These are phyloP conservation scores for Darevskia nairensis DNA, from an alignment of 2,797 vertebrate species.

Conservation along the genomic window DNA sequence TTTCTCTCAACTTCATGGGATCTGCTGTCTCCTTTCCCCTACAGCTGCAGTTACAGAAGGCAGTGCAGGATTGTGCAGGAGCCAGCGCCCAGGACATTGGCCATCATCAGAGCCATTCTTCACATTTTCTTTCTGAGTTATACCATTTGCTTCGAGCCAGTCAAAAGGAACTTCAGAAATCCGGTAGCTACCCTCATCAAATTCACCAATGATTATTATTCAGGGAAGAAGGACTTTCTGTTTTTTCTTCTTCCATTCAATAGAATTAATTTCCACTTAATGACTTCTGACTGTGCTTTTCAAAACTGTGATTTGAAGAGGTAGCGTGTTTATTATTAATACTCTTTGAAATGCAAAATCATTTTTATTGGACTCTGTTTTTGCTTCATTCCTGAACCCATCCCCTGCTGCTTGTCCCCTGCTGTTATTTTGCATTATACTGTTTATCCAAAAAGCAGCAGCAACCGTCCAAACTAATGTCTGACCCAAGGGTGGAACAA, in stretches of 20 bases:
- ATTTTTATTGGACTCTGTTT: conserved; percentile 28
- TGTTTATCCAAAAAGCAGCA: conserved; percentile 17
- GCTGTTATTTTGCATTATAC: conserved; percentile 39
- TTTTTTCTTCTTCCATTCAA: not conserved
- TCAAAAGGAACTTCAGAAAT: conserved; percentile 72
- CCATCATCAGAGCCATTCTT: conserved; percentile 4
- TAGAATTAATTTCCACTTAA: conserved; percentile 11
- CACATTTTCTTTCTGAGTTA: conserved; percentile 81
- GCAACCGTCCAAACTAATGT: conserved; percentile 29
- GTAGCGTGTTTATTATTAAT: not conserved
- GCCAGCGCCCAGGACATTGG: conserved; percentile 42
- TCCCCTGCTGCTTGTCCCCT: accelerated
- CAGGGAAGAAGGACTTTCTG: not conserved
- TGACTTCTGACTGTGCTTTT: conserved; percentile 38
- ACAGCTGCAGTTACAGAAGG: conserved; percentile 86
- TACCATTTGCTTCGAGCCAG: conserved; percentile 83
- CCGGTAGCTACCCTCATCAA: not conserved
- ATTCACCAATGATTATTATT: not conserved
- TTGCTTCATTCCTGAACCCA: conserved; percentile 18
- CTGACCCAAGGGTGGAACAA: not conserved
- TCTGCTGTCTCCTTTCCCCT: conserved; percentile 78
- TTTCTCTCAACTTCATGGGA: conserved; percentile 82
- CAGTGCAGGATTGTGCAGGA: conserved; percentile 88
- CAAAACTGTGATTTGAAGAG: conserved; percentile 31
- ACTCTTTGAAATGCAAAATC: conserved; percentile 44